Conservation (phyloP, 2,888 invertebrate species). For the Pecten maximus region DNA sequence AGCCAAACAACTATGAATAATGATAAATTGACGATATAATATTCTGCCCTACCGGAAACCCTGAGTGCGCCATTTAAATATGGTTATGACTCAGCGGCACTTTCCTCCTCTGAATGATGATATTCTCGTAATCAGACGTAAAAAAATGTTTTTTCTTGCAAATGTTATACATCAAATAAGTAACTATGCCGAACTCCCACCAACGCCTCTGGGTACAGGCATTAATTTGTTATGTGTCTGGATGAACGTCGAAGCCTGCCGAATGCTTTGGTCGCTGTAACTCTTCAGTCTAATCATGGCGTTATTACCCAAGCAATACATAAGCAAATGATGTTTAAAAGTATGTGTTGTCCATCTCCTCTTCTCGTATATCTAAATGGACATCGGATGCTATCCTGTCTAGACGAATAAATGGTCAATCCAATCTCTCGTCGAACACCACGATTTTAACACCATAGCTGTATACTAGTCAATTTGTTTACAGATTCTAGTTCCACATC, state of each 20-base stretch:
- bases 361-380: not conserved
- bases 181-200: not conserved
- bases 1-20: not conserved
- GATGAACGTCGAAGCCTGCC: not conserved
- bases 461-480: not conserved
- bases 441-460: not conserved
- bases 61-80: not conserved
- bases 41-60: not conserved
- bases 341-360: not conserved
- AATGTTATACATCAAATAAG: slow-evolving; percentile 5
- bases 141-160: slow-evolving; percentile 5
- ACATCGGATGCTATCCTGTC: slow-evolving; percentile 1
- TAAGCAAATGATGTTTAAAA: slow-evolving; percentile 13
- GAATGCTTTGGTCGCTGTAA: not conserved
- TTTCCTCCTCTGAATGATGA: not conserved
- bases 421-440: not conserved
- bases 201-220: not conserved
- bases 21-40: not conserved
- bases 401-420: slow-evolving; percentile 15
- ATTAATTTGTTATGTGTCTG: not conserved
- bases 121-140: not conserved
- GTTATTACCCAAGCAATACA: not conserved
- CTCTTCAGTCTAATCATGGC: not conserved
- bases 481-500: not conserved
- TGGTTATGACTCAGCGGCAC: not conserved